Evolutionary conservation across 2,113 vertebrate genomes (phyloP), one percentile per base, ranked within the genome.

Genomic region (Callospermophilus lateralis): DNA sequence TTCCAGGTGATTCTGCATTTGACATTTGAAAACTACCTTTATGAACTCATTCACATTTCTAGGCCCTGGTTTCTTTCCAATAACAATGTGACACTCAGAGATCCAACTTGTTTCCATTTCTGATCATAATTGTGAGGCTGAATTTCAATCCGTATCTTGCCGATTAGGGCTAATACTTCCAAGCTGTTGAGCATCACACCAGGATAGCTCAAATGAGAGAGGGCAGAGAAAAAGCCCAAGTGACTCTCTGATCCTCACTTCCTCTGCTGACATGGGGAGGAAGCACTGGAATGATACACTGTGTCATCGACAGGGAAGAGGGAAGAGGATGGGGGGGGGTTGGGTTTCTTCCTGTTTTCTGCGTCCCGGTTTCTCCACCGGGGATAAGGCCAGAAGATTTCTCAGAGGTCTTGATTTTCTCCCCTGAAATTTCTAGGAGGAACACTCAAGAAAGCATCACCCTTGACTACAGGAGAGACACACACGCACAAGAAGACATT

Each of bases 21-120:
- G 48, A 30, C n/a, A 89, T 86, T 95, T 91, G 72, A 84, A 28
- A 94, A 70, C 45, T 45, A 65, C n/a, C 74, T 68, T 95, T 89
- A 83, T 83, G 68, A 96, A 53, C 39, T 89, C 68, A 76, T 93
- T 95, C 78, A 95, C 55, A 83, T 65, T 89, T 92, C 89, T 79
- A 79, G 20, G 68, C 61, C 83, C 89, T 93, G 68, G 89, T 97
- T 97, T 96, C 84, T 89, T 20, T 86, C 91, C 93, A 72, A n/a
- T 70, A 93, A 65, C 78, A 96, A 79, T 67, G 84, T 89, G 84
- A 89, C 39, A 96, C 48, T 78, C 86, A 86, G 63, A 45, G 4
- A 19, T 24, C 92, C 84, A 78, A 78, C 32, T 63, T 87, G 51
- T 55, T 94, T 95, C 95, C 65, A 15, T 80, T 91, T 84, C 76